Base-by-base conservation (phyloP, 1,140 invertebrate species). In the Elysia chlorotica region DNA sequence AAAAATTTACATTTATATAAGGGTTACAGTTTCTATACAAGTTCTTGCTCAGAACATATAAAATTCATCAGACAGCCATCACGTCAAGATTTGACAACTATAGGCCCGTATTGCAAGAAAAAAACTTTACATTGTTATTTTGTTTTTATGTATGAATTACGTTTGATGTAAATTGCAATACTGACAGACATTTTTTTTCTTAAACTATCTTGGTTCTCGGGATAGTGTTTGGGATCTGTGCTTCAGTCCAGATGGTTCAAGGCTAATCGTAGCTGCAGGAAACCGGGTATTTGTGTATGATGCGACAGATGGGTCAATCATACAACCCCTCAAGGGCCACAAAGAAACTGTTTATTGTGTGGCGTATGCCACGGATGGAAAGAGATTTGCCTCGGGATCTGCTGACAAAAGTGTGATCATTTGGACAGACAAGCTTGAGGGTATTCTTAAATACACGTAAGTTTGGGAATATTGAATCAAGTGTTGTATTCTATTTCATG, bases 351-450 rank as follows among this genome's bases (percentile, higher is more conserved):
- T 99, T 0, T 95, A 98, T 87, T 94, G 95, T 83, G 93, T 99
- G 1, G 92, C 92, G 37, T 99, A 98, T 89, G 93, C 96, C 1
- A 92, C 90, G 79, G 97, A 99, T 92, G 97, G 97, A 0, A 96
- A 97, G 86, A 92, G 94, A 80, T 99, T 99, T 91, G 97, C 98
- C 1, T 98, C 96, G 65, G 98, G 98, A 21, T 93, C 95, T 81
- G 93, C 95, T 5, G 98, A 99, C 86, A 99, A 98, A 89, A 93
- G 93, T 88, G 97, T 99, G 56, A 99, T 99, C 71, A 96, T 99
- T 76, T 99, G 98, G 98, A 97, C 94, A 21, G 93, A 92, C 41
- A 97, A 98, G 89, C 90, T 99, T 75, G 97, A 99, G 90, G 97
- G 96, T 33, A 92, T 98, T 79, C 89, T 99, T 14, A 99, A 99